These are phyloP conservation scores for Gymnarchus niloticus DNA, from an alignment of 2,113 vertebrate species.

Conservation along the genomic window DNA sequence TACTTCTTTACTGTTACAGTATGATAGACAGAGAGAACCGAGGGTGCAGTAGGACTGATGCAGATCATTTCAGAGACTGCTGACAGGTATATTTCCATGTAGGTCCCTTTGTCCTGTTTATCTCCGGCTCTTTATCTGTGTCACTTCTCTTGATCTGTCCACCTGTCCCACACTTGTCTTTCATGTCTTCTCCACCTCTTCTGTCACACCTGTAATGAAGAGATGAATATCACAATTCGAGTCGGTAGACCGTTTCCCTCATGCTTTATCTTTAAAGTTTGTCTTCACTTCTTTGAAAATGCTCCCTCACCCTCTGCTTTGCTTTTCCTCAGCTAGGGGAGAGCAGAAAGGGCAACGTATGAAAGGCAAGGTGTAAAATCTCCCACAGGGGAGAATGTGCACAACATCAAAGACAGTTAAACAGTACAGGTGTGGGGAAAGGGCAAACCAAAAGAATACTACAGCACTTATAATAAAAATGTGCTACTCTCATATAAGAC, in stretches of 20 bases:
- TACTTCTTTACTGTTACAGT: background rate
- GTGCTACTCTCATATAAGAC: background rate
- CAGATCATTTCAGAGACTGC: background rate
- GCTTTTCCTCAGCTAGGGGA: background rate
- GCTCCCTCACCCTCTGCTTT: background rate
- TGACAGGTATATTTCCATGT: background rate
- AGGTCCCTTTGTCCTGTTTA: background rate
- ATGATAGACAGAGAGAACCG: background rate
- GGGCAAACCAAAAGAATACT: background rate
- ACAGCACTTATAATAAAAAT: background rate
- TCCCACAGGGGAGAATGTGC: background rate
- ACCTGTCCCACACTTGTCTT: background rate
- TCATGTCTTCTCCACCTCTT: background rate
- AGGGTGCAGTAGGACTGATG: background rate
- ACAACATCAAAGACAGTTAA: too few species aligned
- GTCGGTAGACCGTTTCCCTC: slow-evolving; percentile 8
- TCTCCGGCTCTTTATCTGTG: background rate
- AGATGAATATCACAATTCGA: slow-evolving; percentile 9
- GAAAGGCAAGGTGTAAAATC: background rate
- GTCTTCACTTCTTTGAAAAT: slow-evolving; percentile 5
- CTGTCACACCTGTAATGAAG: slow-evolving; percentile 7
- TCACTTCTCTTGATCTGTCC: background rate
- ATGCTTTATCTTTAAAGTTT: background rate
- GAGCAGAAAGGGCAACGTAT: background rate
- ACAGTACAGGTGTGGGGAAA: background rate